A percentile compares a stretch with the other conserved stretches of the same genome.
Evolutionary conservation across 2,888 invertebrate species (phyloP).

Genomic region (Electrophaes corylata): DNA sequence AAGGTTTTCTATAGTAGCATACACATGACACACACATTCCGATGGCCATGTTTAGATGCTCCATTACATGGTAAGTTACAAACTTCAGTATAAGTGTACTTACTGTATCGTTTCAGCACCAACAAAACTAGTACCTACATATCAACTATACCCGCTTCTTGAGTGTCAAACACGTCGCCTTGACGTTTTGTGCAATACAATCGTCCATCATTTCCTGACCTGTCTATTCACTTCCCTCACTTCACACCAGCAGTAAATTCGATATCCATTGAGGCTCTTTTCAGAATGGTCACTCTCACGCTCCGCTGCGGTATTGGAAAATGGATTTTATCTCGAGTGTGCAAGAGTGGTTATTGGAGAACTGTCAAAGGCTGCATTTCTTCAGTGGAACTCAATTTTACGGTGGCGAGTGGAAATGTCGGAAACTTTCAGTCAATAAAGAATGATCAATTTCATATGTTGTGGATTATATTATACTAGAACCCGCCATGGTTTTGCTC

Average conservation of each 20-base stretch:
- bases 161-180: constrained; percentile 58
- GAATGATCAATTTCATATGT: constrained; percentile 7
- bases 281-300: constrained; percentile 45
- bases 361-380: constrained; percentile 55
- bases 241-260: constrained; percentile 36
- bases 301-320: constrained; percentile 47
- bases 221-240: constrained; percentile 31
- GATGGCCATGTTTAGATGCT: too few species aligned
- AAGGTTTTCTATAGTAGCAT: too few species aligned
- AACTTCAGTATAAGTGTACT: neutral
- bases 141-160: constrained; percentile 51
- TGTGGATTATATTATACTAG: neutral
- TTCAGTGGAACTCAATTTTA: constrained; percentile 66
- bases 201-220: constrained; percentile 45
- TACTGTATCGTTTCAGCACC: neutral
- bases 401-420: constrained; percentile 43
- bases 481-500: too few species aligned
- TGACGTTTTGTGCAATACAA: constrained; percentile 51
- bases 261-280: constrained; percentile 41
- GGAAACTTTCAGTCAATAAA: constrained; percentile 8
- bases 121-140: constrained; percentile 46
- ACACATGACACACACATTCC: too few species aligned
- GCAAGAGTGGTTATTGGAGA: constrained; percentile 39
- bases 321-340: constrained; percentile 40
- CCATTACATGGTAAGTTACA: too few species aligned